phyloP scores from a whole-genome alignment of 2,797 vertebrate species.

The Eutrigla gurnardus region DNA sequence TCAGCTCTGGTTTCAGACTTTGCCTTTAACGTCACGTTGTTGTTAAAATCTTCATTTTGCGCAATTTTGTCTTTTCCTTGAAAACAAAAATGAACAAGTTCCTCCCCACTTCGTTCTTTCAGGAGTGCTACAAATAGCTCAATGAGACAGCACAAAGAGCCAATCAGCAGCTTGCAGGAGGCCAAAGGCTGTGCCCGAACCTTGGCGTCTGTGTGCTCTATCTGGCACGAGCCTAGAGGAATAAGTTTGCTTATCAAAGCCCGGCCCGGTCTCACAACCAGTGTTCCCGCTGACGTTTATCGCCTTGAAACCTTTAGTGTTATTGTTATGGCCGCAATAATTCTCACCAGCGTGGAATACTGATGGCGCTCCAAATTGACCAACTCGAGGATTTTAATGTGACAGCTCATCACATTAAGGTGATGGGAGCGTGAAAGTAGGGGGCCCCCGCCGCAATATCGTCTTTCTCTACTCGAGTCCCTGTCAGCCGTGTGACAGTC shows the following conservation, averaged over 20 bases:
- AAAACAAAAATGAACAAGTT: constrained; percentile 18
- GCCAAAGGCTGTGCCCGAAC: constrained; percentile 43
- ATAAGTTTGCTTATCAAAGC: constrained; percentile 47
- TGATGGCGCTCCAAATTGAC: constrained; percentile 61
- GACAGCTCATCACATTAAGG: constrained; percentile 73
- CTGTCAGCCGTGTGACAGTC: constrained; percentile 52
- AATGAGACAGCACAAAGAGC: constrained; percentile 37
- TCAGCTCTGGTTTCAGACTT: constrained; percentile 28
- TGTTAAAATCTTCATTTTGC: constrained; percentile 16
- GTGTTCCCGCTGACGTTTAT: constrained; percentile 72
- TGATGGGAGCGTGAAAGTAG: constrained; percentile 61
- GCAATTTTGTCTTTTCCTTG: not conserved
- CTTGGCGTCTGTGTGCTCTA: constrained; percentile 46
- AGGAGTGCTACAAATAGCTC: constrained; percentile 13
- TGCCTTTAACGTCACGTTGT: constrained; percentile 1
- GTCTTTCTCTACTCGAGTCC: constrained; percentile 48
- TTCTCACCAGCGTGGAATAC: constrained; percentile 40
- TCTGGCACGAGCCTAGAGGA: constrained; percentile 47
- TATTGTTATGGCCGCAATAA: constrained; percentile 76
- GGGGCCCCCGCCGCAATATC: constrained; percentile 32
- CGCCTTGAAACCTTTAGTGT: constrained; percentile 67
- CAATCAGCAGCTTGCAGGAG: constrained; percentile 43
- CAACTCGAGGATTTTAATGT: constrained; percentile 64
- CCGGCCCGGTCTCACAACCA: constrained; percentile 37
- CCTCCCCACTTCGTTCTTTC: not conserved